These are phyloP conservation scores for Hydriomena furcata DNA, from an alignment of 2,888 invertebrate species.

Conservation along the genomic window DNA sequence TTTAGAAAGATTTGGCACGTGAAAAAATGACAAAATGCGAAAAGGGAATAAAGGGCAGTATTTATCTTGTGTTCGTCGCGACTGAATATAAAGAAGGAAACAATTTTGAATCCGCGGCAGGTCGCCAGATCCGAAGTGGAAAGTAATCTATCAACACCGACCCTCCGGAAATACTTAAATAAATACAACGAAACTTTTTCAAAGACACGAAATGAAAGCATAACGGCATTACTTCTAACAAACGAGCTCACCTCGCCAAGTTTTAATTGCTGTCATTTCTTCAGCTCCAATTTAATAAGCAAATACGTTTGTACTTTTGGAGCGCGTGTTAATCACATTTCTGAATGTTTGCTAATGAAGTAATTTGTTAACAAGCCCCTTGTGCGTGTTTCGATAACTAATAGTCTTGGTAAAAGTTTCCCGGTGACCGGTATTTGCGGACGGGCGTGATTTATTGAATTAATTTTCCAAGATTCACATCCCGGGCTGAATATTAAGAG, in stretches of 20 bases:
- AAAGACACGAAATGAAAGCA: slow-evolving; percentile 47
- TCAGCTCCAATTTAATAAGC: slow-evolving; percentile 43
- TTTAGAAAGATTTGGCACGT: slow-evolving; percentile 29
- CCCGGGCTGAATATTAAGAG: slow-evolving; percentile 70
- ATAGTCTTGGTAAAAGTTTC: slow-evolving; percentile 58
- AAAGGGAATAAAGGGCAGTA: slow-evolving; percentile 40
- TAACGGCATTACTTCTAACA: slow-evolving; percentile 45
- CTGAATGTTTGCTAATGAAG: slow-evolving; percentile 42
- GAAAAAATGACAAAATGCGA: slow-evolving; percentile 39
- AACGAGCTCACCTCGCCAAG: slow-evolving; percentile 45
- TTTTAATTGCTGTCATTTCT: slow-evolving; percentile 48
- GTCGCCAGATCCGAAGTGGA: slow-evolving; percentile 45
- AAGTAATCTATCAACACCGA: slow-evolving; percentile 67
- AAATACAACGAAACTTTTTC: slow-evolving; percentile 53
- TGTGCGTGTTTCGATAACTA: slow-evolving; percentile 50
- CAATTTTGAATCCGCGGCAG: slow-evolving; percentile 51
- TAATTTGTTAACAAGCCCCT: slow-evolving; percentile 49
- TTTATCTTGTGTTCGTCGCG: slow-evolving; percentile 45
- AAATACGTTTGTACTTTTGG: slow-evolving; percentile 29
- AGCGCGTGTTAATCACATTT: slow-evolving; percentile 44
- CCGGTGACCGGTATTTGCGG: slow-evolving; percentile 61
- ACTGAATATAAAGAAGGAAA: slow-evolving; percentile 57
- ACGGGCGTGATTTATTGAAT: slow-evolving; percentile 73
- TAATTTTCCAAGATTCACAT: slow-evolving; percentile 73
- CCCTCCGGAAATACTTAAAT: slow-evolving; percentile 64